Evolutionary conservation across 2,797 vertebrate species (phyloP).

Genomic region (Oreortyx pictus): DNA sequence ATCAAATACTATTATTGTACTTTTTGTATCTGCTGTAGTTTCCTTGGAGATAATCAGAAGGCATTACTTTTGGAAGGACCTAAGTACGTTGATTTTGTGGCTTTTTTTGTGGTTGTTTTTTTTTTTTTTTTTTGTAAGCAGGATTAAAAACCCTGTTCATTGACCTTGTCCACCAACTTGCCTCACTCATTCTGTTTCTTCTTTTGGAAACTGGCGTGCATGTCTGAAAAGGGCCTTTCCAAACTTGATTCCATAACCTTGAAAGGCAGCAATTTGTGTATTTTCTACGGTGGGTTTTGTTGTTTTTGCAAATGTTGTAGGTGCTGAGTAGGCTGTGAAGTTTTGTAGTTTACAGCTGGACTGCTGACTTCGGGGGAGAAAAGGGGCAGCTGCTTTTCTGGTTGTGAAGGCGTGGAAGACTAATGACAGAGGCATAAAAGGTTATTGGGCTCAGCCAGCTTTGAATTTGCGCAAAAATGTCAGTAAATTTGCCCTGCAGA

Average conservation of each 20-base stretch:
- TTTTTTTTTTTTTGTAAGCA: slow-evolving; percentile 15
- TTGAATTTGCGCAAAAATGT: slow-evolving; percentile 42
- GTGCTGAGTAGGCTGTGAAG: background rate
- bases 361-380: background rate
- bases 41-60: too few species aligned
- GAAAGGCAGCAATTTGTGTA: background rate
- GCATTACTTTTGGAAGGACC: too few species aligned
- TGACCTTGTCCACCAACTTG: slow-evolving; percentile 12
- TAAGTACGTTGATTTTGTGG: too few species aligned
- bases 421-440: slow-evolving; percentile 24
- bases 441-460: slow-evolving; percentile 31
- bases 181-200: slow-evolving; percentile 26
- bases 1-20: too few species aligned
- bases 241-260: background rate
- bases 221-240: slow-evolving; percentile 8
- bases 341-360: background rate
- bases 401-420: background rate
- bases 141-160: slow-evolving; percentile 46
- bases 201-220: slow-evolving; percentile 43
- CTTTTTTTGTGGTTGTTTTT: too few species aligned
- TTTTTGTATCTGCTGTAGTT: too few species aligned
- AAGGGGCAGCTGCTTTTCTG: background rate
- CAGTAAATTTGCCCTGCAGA: slow-evolving; percentile 35
- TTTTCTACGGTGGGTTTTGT: background rate
- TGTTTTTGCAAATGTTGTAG: background rate